A percentile compares a stretch with the other conserved stretches of the same genome.
phyloP scores from a whole-genome alignment of 2,113 vertebrate genomes.

The Rhinolophus ferrumequinum region DNA sequence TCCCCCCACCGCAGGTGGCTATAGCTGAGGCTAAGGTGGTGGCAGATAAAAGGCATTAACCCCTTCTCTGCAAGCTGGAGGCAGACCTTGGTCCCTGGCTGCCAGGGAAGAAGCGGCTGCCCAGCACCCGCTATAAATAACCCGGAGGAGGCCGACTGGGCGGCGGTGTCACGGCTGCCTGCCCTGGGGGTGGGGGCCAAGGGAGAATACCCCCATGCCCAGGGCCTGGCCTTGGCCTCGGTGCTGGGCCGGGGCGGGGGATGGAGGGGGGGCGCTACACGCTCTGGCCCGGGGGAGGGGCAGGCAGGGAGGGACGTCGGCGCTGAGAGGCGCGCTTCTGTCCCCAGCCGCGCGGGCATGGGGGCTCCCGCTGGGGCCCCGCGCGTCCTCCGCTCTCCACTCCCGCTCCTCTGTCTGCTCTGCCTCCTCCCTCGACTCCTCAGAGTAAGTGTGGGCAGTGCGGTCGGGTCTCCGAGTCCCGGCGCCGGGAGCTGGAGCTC shows the following conservation, averaged over 20 bases:
- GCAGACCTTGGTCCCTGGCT: background rate
- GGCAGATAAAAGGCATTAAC: background rate
- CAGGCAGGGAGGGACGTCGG: rapidly evolving
- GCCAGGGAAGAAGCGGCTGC: background rate
- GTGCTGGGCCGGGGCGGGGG: background rate
- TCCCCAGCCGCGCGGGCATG: background rate
- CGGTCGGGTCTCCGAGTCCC: rapidly evolving
- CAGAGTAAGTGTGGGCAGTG: conserved; percentile 54
- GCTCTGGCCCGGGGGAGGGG: background rate
- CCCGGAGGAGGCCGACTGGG: background rate
- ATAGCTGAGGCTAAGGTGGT: background rate
- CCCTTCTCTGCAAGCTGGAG: background rate
- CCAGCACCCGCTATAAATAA: conserved; percentile 75
- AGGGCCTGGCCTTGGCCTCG: background rate
- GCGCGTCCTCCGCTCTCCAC: background rate
- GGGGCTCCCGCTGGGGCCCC: background rate
- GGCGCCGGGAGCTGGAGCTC: rapidly evolving
- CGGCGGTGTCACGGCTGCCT: background rate
- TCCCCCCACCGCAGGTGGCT: background rate
- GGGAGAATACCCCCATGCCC: background rate
- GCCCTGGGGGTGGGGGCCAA: background rate
- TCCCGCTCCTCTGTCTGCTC: conserved; percentile 35
- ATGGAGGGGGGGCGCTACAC: background rate
- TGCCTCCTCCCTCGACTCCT: conserved; percentile 40
- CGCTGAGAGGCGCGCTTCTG: rapidly evolving